Evolutionary conservation across 2,797 vertebrate genomes (phyloP).

Genomic region (Sebastes trivittatus): DNA sequence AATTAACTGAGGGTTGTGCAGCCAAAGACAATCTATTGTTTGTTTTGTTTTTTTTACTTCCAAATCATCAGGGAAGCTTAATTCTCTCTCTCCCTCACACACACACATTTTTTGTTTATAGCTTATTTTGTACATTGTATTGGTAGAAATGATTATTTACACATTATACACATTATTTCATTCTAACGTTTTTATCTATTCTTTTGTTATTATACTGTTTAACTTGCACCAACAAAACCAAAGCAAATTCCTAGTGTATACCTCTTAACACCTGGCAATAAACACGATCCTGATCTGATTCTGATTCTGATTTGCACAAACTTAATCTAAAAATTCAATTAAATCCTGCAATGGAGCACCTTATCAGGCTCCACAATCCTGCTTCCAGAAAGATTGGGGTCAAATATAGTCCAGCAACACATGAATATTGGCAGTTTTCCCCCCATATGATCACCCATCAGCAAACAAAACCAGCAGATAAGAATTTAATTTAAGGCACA

Average conservation of each 20-base stretch:
- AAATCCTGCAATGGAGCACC: neutral
- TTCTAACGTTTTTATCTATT: too few species aligned
- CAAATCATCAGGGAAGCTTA: conserved; percentile 6
- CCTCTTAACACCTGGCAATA: too few species aligned
- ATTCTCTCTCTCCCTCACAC: neutral
- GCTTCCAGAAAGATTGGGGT: conserved; percentile 18
- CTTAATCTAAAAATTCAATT: conserved; percentile 36
- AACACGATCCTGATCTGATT: too few species aligned
- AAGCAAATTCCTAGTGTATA: too few species aligned
- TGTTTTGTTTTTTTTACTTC: neutral
- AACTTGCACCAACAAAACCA: too few species aligned
- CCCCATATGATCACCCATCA: neutral
- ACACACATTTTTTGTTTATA: too few species aligned
- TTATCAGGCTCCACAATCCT: conserved; percentile 18
- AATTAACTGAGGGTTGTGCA: neutral
- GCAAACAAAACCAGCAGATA: neutral
- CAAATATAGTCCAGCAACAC: neutral
- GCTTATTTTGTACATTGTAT: too few species aligned
- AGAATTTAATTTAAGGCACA: neutral
- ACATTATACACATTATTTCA: too few species aligned
- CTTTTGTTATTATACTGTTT: too few species aligned
- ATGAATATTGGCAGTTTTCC: neutral
- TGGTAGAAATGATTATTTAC: too few species aligned
- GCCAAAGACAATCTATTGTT: neutral
- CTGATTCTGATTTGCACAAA: neutral